Conservation (phyloP, 2,888 invertebrate genomes). For the Plagodis dolabraria region DNA sequence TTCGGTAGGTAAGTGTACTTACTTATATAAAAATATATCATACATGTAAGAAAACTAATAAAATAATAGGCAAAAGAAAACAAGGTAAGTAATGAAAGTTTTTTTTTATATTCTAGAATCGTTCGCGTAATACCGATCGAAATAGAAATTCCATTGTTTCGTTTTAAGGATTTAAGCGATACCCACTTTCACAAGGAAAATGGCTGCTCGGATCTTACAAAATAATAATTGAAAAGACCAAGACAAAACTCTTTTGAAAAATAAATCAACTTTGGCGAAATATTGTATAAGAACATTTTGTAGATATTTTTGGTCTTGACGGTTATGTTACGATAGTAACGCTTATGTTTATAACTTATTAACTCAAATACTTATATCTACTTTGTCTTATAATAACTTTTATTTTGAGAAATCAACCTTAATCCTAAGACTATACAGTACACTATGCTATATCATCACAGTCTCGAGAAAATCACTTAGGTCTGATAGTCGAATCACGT, state of each 20-base stretch:
- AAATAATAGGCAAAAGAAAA: no score
- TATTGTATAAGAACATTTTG: no score
- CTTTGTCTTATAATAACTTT: constrained; percentile 14
- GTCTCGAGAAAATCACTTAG: constrained; percentile 75
- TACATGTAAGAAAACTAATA: neutral
- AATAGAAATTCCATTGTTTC: neutral
- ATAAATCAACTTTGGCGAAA: constrained; percentile 1
- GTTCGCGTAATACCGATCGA: neutral
- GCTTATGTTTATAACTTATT: neutral
- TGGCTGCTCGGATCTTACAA: constrained; percentile 11
- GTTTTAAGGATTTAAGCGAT: neutral
- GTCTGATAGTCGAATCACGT: constrained; percentile 58
- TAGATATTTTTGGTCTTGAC: constrained; percentile 3
- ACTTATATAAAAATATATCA: no score
- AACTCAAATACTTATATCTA: neutral
- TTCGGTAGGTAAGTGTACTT: no score
- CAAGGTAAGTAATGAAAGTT: no score
- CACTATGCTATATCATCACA: constrained; percentile 69
- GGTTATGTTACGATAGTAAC: neutral
- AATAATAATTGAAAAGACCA: constrained; percentile 29
- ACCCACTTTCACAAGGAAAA: constrained; percentile 25
- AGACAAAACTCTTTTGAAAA: neutral
- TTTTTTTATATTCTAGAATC: neutral
- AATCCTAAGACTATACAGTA: constrained; percentile 31
- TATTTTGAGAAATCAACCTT: constrained; percentile 23